Percentiles rank a stretch among this genome's conserved stretches.
Conservation (phyloP, 2,888 invertebrate genomes). For the Eueremaeus valkanovi region DNA sequence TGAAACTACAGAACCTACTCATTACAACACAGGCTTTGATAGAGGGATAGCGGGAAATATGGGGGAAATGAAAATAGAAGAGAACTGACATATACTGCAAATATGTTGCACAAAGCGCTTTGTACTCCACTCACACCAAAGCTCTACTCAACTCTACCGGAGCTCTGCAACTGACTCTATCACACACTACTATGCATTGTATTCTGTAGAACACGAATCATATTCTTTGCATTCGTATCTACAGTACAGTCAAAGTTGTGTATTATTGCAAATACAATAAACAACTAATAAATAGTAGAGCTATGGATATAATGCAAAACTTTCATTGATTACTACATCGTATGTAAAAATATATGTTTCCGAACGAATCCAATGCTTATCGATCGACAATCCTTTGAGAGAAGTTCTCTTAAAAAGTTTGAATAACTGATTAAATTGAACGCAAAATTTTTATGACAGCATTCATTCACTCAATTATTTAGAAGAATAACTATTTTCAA, state of each 20-base stretch:
- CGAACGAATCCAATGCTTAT: no score
- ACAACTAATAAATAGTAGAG: background rate
- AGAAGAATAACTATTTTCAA: no score
- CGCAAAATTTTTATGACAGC: no score
- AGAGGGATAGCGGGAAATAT: slow-evolving; percentile 5
- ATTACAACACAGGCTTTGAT: slow-evolving; percentile 32
- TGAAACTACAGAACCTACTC: slow-evolving; percentile 30
- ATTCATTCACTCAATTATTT: no score
- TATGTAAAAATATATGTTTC: no score
- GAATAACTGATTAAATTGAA: no score
- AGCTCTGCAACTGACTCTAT: slow-evolving; percentile 15
- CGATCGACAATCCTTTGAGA: no score
- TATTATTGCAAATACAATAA: slow-evolving; percentile 2
- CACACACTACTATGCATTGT: slow-evolving; percentile 1
- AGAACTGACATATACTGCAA: slow-evolving; percentile 16
- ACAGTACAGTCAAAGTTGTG: background rate
- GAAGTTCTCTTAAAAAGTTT: no score
- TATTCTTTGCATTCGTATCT: background rate
- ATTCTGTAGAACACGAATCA: background rate
- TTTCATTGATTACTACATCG: no score
- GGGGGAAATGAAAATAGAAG: slow-evolving; percentile 27
- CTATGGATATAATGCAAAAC: no score
- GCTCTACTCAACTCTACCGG: background rate
- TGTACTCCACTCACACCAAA: background rate
- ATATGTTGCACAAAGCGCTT: slow-evolving; percentile 28